phyloP scores from a whole-genome alignment of 2,888 invertebrate genomes.

The Arctia plantaginis region DNA sequence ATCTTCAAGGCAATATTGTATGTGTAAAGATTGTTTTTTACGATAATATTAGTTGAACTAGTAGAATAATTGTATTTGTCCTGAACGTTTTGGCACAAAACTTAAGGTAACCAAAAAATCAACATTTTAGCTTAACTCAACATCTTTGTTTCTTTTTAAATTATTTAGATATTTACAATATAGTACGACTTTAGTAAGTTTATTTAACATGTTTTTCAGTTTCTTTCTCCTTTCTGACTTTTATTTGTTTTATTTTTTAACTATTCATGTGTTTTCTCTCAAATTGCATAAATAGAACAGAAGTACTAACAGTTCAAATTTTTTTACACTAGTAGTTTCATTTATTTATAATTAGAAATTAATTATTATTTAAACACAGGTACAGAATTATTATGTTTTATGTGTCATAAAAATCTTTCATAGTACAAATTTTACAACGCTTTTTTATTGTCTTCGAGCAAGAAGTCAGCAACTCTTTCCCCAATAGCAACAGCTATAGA shows the following conservation, averaged over 20 bases:
- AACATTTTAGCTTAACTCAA: background rate
- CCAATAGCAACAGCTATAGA: conserved; percentile 68
- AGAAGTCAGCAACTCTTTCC: conserved; percentile 45
- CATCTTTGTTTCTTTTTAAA: background rate
- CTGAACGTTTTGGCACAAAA: background rate
- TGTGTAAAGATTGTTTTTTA: too few relatives aligned
- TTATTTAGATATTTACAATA: background rate
- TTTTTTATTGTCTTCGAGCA: background rate
- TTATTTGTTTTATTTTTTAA: background rate
- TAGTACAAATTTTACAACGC: background rate
- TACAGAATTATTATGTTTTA: background rate
- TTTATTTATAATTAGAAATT: background rate
- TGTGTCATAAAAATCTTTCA: background rate
- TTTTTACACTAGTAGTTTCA: background rate
- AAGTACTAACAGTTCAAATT: background rate
- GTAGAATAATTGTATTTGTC: too few relatives aligned
- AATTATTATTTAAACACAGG: background rate
- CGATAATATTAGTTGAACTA: too few relatives aligned
- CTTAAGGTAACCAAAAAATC: background rate
- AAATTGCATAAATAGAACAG: background rate
- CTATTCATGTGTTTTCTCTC: background rate
- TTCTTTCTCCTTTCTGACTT: background rate
- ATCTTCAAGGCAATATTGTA: too few relatives aligned
- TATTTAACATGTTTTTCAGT: background rate
- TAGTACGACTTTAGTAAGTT: background rate